Evolutionary conservation across 2,888 invertebrate species (phyloP), one percentile per base, ranked within the genome.

Genomic region (Globia sparganii): DNA sequence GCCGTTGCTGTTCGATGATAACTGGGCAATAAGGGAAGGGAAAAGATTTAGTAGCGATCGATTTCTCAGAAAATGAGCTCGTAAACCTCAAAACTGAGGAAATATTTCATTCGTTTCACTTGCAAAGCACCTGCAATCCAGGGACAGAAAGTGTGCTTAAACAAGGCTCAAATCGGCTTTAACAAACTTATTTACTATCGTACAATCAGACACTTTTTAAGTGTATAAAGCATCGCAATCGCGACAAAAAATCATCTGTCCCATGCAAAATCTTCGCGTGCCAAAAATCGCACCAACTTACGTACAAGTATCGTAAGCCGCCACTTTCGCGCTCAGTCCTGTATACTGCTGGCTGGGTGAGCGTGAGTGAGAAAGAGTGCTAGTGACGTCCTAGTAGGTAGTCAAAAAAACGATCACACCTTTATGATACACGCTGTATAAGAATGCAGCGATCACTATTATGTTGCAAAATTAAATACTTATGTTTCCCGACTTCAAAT

Each of bases 51-150:
- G 1, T 6, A 25, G 15, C n/a, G 28, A 73, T 9, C 8, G 37
- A 21, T 31, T 67, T 59, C 31, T 40, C 8, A 2, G 0, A 18
- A 34, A 43, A 67, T 59, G 3, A 28, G n/a, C 37, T 67, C 58
- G 5, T 75, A 49, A 76, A 67, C 37, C 31, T 59, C 37, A 58
- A 66, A 66, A 75, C 25, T 58, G 8, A 28, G 18, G 53, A 25
- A 46, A 66, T 40, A n/a, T 73, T n/a, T 21, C 1, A 43, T n/a
- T 28, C 21, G 37, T 59, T 56, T 56, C 28, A 43, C 43, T 74
- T 53, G 8, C 28, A 40, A 37, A 72, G 2, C 9, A 18, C 9
- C 8, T 61, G 1, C 2, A 18, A n/a, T 4, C 6, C 31, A n/a
- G 25, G 25, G 0, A 1, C 43, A 61, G 13, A 73, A 28, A n/a